Evolutionary conservation across 2,888 invertebrate genomes (phyloP).

Genomic region (Netelia fuscicornis): DNA sequence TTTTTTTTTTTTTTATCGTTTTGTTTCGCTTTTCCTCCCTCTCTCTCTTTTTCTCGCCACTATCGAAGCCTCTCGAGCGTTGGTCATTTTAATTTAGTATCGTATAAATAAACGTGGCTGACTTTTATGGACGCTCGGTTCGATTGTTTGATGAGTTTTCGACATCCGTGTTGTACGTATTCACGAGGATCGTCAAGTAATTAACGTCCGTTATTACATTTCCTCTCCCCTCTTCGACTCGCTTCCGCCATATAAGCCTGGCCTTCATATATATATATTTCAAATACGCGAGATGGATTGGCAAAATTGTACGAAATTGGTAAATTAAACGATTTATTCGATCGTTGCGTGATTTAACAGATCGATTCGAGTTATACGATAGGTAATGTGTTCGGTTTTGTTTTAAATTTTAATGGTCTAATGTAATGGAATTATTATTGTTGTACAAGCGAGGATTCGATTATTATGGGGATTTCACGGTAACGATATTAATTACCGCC

Average conservation of each 20-base stretch:
- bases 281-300: neutral
- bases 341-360: too few relatives aligned
- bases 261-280: neutral
- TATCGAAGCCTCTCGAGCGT: neutral
- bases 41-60: too few relatives aligned
- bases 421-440: too few relatives aligned
- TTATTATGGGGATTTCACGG: too few relatives aligned
- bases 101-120: slow-evolving; percentile 33
- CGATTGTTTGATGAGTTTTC: slow-evolving; percentile 58
- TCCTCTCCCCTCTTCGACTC: neutral
- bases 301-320: too few relatives aligned
- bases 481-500: too few relatives aligned
- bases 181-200: slow-evolving; percentile 27
- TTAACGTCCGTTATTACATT: slow-evolving; percentile 49
- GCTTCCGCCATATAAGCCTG: too few relatives aligned
- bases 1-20: neutral
- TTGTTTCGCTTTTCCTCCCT: slow-evolving; percentile 1
- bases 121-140: slow-evolving; percentile 35
- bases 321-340: too few relatives aligned
- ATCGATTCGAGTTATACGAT: too few relatives aligned
- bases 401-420: too few relatives aligned
- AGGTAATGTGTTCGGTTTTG: too few relatives aligned
- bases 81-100: slow-evolving; percentile 47
- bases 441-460: too few relatives aligned
- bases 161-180: slow-evolving; percentile 9